Evolutionary conservation across 2,888 invertebrate genomes (phyloP).

Genomic region (Vannuccia rotundouncinata): DNA sequence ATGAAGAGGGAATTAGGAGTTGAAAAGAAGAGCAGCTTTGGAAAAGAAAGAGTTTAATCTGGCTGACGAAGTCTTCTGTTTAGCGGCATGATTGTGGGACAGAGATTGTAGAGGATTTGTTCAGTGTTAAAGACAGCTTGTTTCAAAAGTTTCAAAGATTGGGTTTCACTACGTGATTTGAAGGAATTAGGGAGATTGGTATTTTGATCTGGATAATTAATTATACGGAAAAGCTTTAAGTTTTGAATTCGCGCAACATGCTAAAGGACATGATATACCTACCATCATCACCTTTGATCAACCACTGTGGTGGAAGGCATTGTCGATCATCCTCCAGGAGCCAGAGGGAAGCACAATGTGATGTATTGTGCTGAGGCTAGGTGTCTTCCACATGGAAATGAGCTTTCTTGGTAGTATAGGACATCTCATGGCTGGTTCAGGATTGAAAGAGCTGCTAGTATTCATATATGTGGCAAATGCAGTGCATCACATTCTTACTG

Average conservation of each 20-base stretch:
- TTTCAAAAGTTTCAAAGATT: background rate
- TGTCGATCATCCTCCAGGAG: background rate
- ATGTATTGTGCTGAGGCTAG: background rate
- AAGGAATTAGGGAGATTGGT: background rate
- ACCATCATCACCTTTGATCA: background rate
- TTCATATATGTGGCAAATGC: background rate
- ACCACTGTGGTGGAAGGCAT: background rate
- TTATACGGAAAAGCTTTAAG: too few relatives aligned
- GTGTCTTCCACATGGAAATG: background rate
- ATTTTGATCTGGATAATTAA: too few relatives aligned
- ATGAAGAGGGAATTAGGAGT: too few relatives aligned
- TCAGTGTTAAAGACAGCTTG: background rate
- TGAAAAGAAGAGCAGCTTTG: background rate
- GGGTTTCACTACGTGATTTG: background rate
- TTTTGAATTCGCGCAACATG: background rate
- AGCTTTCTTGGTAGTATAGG: background rate
- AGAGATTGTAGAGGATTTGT: background rate
- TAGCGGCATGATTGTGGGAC: background rate
- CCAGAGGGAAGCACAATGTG: background rate
- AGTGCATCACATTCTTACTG: background rate
- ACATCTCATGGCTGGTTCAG: background rate
- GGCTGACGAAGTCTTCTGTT: background rate
- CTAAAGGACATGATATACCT: background rate
- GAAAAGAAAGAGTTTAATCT: background rate
- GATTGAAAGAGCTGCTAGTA: background rate